A percentile compares a stretch with the other conserved stretches of the same genome.
phyloP scores from a whole-genome alignment of 2,797 vertebrate genomes.

The Rhabdophis nuchalis region DNA sequence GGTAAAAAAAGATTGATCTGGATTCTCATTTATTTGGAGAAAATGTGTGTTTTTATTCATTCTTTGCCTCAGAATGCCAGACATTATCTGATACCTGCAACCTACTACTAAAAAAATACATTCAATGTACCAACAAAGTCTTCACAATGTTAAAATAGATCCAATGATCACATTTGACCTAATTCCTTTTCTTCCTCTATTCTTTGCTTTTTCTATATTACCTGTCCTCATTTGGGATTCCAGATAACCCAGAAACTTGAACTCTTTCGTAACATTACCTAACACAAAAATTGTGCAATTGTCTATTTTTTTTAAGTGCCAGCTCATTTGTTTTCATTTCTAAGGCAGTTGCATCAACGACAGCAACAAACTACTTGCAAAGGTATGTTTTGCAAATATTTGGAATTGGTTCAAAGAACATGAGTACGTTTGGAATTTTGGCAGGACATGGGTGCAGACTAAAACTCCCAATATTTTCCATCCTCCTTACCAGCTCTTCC shows the following conservation, averaged over 20 bases:
- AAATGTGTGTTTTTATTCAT: neutral
- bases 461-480: neutral
- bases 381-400: neutral
- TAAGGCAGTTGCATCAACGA: neutral
- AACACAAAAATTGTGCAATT: neutral
- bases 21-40: neutral
- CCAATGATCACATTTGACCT: neutral
- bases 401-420: neutral
- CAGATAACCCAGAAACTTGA: neutral
- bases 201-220: neutral
- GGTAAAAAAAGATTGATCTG: neutral
- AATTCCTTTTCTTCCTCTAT: neutral
- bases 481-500: conserved; percentile 10
- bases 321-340: neutral
- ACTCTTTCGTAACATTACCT: neutral
- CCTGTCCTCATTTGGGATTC: neutral
- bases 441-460: neutral
- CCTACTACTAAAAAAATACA: neutral
- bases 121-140: neutral
- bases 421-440: neutral
- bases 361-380: neutral
- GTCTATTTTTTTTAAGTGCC: neutral
- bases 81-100: neutral
- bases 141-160: neutral
- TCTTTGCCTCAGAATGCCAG: neutral